A percentile compares a stretch with the other conserved stretches of the same genome.
These are phyloP conservation scores for Hydriomena furcata DNA, from an alignment of 2,888 invertebrate genomes.

Conservation along the genomic window DNA sequence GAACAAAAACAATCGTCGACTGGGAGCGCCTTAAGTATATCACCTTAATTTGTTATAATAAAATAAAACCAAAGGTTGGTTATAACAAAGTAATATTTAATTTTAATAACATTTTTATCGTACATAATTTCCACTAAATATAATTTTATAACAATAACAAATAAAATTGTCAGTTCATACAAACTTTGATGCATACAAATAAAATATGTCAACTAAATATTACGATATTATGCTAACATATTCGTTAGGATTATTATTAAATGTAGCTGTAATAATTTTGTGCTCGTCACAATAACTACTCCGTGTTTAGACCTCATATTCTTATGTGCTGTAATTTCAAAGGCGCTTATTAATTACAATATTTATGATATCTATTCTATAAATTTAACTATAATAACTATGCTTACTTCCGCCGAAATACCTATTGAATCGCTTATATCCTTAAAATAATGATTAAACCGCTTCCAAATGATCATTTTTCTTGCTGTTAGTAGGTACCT, in stretches of 20 bases:
- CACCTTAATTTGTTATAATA: background rate
- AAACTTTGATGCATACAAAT: conserved; percentile 58
- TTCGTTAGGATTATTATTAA: conserved; percentile 35
- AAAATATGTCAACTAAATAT: conserved; percentile 40
- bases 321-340: conserved; percentile 34
- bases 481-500: background rate
- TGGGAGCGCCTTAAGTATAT: too few relatives aligned
- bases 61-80: conserved; percentile 34
- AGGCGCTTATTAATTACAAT: too few relatives aligned
- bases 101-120: conserved; percentile 61
- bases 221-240: conserved; percentile 36
- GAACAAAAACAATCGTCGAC: too few relatives aligned
- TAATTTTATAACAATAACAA: conserved; percentile 49
- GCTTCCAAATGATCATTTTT: conserved; percentile 6
- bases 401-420: background rate
- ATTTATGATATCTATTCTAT: too few relatives aligned
- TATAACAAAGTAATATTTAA: conserved; percentile 61
- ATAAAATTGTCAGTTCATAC: conserved; percentile 55
- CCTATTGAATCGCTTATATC: background rate
- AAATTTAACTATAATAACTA: background rate
- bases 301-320: conserved; percentile 12
- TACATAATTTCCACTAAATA: conserved; percentile 57
- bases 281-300: conserved; percentile 44
- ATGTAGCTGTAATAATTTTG: conserved; percentile 43
- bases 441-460: conserved; percentile 13